Conservation (phyloP, 1,140 invertebrate genomes). For the Cydia pomonella region DNA sequence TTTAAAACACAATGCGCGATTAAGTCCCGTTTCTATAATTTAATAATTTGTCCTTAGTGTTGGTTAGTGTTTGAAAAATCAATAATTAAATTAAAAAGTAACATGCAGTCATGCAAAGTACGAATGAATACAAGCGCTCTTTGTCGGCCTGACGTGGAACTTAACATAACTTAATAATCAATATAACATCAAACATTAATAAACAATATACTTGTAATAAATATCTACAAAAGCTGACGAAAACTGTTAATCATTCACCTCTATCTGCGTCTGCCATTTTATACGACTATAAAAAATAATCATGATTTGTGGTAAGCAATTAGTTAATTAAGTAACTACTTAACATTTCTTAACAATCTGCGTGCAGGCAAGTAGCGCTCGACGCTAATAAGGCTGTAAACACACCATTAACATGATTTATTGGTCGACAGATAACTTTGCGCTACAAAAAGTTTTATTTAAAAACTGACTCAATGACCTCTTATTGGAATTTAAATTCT, state of each 20-base stretch:
- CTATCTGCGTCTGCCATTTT: background rate
- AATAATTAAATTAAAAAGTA: background rate
- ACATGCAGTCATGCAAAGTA: background rate
- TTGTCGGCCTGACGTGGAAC: background rate
- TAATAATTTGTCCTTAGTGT: no score
- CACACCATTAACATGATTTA: slow-evolving; percentile 35
- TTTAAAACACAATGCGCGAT: no score
- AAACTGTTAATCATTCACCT: slow-evolving; percentile 1
- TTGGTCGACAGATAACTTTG: slow-evolving; percentile 32
- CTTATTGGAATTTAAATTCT: background rate
- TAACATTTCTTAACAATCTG: slow-evolving; percentile 30
- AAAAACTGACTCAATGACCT: background rate
- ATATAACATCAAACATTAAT: background rate
- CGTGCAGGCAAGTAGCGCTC: background rate
- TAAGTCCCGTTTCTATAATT: no score
- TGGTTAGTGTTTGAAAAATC: background rate
- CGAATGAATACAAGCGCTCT: background rate
- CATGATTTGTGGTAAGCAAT: slow-evolving; percentile 25
- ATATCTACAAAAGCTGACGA: background rate
- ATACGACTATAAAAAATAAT: slow-evolving; percentile 19
- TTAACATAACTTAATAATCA: background rate
- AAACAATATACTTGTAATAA: background rate
- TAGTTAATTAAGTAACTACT: slow-evolving; percentile 31
- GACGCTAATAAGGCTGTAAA: slow-evolving; percentile 34
- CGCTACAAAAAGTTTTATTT: slow-evolving; percentile 1